Conservation (phyloP, 2,797 vertebrate genomes). For the Thunnus albacares region DNA sequence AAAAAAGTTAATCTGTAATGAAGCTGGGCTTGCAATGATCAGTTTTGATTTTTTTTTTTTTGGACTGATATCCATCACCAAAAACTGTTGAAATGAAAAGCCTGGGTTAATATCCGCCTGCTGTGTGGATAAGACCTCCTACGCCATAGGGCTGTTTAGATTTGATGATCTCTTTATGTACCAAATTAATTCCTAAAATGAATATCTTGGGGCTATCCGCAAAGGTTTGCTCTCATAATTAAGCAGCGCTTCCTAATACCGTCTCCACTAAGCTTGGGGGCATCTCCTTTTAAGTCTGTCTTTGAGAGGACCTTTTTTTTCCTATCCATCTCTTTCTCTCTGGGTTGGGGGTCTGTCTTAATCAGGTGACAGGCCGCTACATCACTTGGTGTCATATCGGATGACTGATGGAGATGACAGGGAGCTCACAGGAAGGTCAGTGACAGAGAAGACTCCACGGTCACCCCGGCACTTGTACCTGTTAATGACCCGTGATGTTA, state of each 20-base stretch:
- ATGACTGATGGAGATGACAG: conserved; percentile 58
- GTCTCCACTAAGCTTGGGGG: conserved; percentile 66
- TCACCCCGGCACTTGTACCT: conserved; percentile 65
- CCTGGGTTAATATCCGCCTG: conserved; percentile 43
- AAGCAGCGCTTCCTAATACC: conserved; percentile 80
- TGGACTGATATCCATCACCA: conserved; percentile 42
- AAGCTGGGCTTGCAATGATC: conserved; percentile 12
- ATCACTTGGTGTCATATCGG: conserved; percentile 53
- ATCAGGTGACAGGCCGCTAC: conserved; percentile 69
- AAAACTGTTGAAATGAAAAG: conserved; percentile 47
- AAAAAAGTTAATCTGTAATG: conserved; percentile 1
- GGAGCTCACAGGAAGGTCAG: conserved; percentile 62
- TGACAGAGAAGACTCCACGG: conserved; percentile 21
- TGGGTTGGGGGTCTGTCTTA: conserved; percentile 33
- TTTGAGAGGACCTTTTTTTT: conserved; percentile 46
- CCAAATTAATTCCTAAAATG: conserved; percentile 84
- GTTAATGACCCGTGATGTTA: conserved; percentile 75
- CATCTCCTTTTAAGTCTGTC: conserved; percentile 70
- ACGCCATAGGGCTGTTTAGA: conserved; percentile 77
- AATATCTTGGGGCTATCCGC: conserved; percentile 81
- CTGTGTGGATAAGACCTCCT: conserved; percentile 66
- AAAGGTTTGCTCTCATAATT: conserved; percentile 83
- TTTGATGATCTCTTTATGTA: conserved; percentile 83
- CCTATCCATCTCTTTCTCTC: neutral
- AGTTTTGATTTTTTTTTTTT: conserved; percentile 25